Conservation (phyloP, 2,888 invertebrate species). For the Steinernema scapterisci region DNA sequence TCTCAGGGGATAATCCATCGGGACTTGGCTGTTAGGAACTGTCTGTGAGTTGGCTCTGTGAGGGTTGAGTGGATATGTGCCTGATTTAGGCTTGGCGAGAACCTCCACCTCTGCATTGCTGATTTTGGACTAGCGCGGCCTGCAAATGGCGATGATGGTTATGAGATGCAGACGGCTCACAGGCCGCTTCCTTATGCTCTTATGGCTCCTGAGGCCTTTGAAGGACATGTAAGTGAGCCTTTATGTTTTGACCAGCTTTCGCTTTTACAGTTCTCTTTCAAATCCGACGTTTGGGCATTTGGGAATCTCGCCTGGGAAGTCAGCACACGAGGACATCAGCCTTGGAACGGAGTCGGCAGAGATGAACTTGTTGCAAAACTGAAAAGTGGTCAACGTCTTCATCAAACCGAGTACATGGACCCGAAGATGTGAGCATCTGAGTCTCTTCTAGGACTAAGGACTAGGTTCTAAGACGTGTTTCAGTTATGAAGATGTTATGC, state of each 20-base stretch:
- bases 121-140: slow-evolving; percentile 2
- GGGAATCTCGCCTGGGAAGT: background rate
- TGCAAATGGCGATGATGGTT: slow-evolving; percentile 38
- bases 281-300: slow-evolving; percentile 3
- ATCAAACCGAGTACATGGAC: too few relatives aligned
- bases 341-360: background rate
- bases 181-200: background rate
- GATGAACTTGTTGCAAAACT: background rate
- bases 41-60: background rate
- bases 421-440: too few relatives aligned
- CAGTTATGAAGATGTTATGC: slow-evolving; percentile 53
- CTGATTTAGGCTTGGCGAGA: background rate
- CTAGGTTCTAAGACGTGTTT: slow-evolving; percentile 18
- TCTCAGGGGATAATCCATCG: slow-evolving; percentile 24
- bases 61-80: background rate
- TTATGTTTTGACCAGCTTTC: too few relatives aligned
- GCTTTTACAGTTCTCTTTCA: background rate
- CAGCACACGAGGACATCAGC: background rate
- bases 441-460: background rate
- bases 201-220: background rate
- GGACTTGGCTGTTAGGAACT: background rate
- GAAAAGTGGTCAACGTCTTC: background rate
- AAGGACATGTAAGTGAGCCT: background rate
- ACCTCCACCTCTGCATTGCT: background rate
- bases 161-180: slow-evolving; percentile 16